These are phyloP conservation scores for Aphodius granarius DNA, from an alignment of 2,888 invertebrate species.

Conservation along the genomic window DNA sequence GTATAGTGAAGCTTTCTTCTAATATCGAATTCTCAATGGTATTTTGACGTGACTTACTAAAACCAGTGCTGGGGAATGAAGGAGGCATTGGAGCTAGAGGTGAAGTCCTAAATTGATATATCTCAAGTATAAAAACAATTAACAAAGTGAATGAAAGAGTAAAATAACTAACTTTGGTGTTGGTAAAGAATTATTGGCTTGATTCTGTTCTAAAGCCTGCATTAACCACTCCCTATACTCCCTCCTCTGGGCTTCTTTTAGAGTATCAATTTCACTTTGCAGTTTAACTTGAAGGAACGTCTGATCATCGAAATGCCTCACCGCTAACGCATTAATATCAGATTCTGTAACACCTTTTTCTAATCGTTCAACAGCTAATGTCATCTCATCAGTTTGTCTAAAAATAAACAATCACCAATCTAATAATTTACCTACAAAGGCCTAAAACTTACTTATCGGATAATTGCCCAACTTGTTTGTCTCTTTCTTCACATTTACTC, in stretches of 20 bases:
- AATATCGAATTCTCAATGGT: slow-evolving; percentile 49
- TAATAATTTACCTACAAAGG: neutral
- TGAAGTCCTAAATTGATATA: slow-evolving; percentile 55
- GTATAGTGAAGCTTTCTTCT: slow-evolving; percentile 97
- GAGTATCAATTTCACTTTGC: slow-evolving; percentile 81
- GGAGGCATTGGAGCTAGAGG: slow-evolving; percentile 53
- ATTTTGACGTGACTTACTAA: slow-evolving; percentile 26
- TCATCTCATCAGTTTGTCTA: slow-evolving; percentile 89
- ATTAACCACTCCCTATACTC: slow-evolving; percentile 91
- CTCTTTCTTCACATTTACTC: slow-evolving; percentile 71
- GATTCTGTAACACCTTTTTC: slow-evolving; percentile 81
- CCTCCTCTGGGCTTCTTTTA: slow-evolving; percentile 81
- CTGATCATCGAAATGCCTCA: slow-evolving; percentile 80
- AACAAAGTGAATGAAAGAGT: neutral
- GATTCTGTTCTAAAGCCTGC: slow-evolving; percentile 73
- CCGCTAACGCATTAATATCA: slow-evolving; percentile 83
- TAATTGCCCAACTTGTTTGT: slow-evolving; percentile 69
- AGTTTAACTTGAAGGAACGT: slow-evolving; percentile 83
- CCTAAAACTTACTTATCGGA: slow-evolving; percentile 60
- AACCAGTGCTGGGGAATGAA: slow-evolving; percentile 21
- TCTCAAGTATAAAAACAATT: slow-evolving; percentile 24
- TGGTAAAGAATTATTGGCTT: slow-evolving; percentile 59
- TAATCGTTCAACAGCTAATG: slow-evolving; percentile 76
- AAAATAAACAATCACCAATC: slow-evolving; percentile 25
- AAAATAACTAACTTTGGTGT: slow-evolving; percentile 57